Conservation (phyloP, 2,888 invertebrate species). For the Anoncus sp. region DNA sequence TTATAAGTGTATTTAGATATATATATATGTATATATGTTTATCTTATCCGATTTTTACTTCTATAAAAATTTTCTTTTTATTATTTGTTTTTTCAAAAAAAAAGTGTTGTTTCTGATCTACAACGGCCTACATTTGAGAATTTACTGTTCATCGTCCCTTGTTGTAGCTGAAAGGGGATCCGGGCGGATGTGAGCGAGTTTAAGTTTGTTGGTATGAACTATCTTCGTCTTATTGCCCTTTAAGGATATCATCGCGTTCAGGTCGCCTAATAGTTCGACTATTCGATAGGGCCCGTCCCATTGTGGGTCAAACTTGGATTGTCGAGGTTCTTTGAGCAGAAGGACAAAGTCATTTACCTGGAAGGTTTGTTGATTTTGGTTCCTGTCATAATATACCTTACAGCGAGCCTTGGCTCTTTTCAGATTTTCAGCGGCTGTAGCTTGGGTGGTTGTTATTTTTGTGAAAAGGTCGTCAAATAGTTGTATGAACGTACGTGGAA, state of each 20-base stretch:
- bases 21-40: too few species aligned
- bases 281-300: slow-evolving; percentile 21
- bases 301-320: slow-evolving; percentile 24
- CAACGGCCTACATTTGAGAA: too few species aligned
- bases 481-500: slow-evolving; percentile 37
- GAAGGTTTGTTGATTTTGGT: slow-evolving; percentile 34
- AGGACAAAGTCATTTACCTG: slow-evolving; percentile 19
- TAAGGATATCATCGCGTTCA: not conserved
- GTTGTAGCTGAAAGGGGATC: too few species aligned
- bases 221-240: not conserved
- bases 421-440: slow-evolving; percentile 38
- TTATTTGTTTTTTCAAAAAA: too few species aligned
- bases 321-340: slow-evolving; percentile 11
- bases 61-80: too few species aligned
- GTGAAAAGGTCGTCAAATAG: slow-evolving; percentile 48
- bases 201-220: not conserved
- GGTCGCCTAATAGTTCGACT: slow-evolving; percentile 5
- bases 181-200: too few species aligned
- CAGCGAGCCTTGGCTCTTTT: slow-evolving; percentile 26
- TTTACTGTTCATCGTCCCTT: too few species aligned
- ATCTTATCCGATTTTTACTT: too few species aligned
- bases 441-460: slow-evolving; percentile 37
- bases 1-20: too few species aligned
- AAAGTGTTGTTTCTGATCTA: too few species aligned
- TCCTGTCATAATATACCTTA: slow-evolving; percentile 53